phyloP scores from a whole-genome alignment of 2,888 invertebrate species.

The Epirrhoe tristata region DNA sequence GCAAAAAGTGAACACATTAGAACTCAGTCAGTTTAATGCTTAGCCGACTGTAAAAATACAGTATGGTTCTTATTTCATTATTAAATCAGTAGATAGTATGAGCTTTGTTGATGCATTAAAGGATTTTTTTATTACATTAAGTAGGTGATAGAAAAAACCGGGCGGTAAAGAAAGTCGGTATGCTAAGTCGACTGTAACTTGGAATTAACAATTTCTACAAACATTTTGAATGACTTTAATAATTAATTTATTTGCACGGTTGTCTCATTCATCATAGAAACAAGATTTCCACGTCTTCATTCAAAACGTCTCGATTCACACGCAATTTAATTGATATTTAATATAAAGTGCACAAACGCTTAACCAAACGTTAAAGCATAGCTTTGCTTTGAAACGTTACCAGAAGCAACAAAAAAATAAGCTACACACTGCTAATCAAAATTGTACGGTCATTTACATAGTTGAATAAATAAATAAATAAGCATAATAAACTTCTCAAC shows the following conservation, averaged over 20 bases:
- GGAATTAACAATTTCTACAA: neutral
- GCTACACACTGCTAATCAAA: too few species aligned
- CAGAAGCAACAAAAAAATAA: too few species aligned
- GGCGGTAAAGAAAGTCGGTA: too few species aligned
- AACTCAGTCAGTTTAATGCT: slow-evolving; percentile 24
- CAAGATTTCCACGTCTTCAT: slow-evolving; percentile 7
- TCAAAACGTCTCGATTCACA: neutral
- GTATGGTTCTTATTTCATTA: slow-evolving; percentile 3
- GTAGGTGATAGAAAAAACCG: too few species aligned
- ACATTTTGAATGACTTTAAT: slow-evolving; percentile 5
- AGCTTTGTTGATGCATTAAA: too few species aligned
- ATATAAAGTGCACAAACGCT: neutral
- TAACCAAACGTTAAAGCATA: neutral
- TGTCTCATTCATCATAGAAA: slow-evolving; percentile 14
- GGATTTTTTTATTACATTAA: too few species aligned
- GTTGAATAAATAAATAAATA: too few species aligned
- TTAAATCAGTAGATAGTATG: neutral
- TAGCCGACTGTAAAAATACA: slow-evolving; percentile 24
- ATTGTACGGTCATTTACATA: too few species aligned
- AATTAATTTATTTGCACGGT: slow-evolving; percentile 9
- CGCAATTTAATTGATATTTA: slow-evolving; percentile 16
- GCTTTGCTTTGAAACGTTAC: too few species aligned
- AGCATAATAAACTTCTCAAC: too few species aligned
- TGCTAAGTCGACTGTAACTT: too few species aligned
- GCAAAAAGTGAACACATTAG: slow-evolving; percentile 2